Base-by-base conservation (phyloP, 1,140 invertebrate species). In the Physella acuta region DNA sequence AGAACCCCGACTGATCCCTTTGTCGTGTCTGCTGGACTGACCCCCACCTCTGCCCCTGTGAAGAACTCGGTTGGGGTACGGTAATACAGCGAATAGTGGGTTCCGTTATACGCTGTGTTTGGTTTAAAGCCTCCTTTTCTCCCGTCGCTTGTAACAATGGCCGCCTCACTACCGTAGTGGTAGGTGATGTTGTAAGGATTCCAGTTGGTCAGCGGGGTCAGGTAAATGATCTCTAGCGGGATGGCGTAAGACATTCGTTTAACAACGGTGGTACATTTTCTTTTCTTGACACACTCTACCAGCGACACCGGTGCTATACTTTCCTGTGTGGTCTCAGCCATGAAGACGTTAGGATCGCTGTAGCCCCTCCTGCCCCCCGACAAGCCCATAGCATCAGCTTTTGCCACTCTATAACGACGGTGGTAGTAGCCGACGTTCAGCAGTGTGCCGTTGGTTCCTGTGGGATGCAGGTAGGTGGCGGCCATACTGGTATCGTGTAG, bases 151-250 rank as follows among this genome's bases (percentile, higher is more conserved):
- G 34, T 60, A 39, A 63, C 61, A 52, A 49, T 28, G 17, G 39
- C 44, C 52, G n/a, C 55, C 16, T 33, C 59, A 30, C 2, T n/a
- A 11, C 3, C 28, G 14, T 16, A 59, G 56, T 30, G 17, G 34
- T 28, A 30, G 2, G 59, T 34, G 20, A 81, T 34, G 20, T 75
- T 68, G 68, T 78, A 77, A n/a, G 79, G 79, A 59, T 81, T 81
- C 79, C 79, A 81, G 30, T 37, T 63, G 3, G 66, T 39, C n/a
- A 81, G 67, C 1, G 79, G 79, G 20, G 79, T 81, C n/a, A 78
- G 39, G 63, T 74, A 81, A 24, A 81, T 73, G 24, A 81, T 69
- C 66, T 81, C 79, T 24, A 81, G 56, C 5, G 79, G 79, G 4
- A 81, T 75, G 30, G 79, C 78, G 56, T 80, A 80, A 0, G 74